Evolutionary conservation across 2,113 vertebrate species (phyloP), one percentile per base, ranked within the genome.

Genomic region (Hemichromis elongatus): DNA sequence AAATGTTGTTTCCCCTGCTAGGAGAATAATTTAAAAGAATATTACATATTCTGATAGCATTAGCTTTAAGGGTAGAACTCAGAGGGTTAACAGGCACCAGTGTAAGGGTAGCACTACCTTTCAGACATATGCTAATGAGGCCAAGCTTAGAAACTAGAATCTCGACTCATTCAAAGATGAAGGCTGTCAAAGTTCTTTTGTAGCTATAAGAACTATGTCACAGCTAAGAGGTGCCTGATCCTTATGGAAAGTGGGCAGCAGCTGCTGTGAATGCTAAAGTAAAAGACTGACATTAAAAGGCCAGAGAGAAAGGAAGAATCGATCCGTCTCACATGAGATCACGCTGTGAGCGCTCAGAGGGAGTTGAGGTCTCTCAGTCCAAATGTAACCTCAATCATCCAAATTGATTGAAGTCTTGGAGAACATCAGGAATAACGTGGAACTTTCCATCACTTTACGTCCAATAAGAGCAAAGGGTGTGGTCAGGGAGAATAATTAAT

Each of bases 401-500:
- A 77, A 83, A 86, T 86, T 0, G 84, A 83, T 47, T 35, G 84
- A 68, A 26, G 53, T 37, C 18, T 24, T 11, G 14, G 70, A 83
- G 54, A 40, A 78, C 77, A 70, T 42, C 4, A 30, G 30, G 80
- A 63, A 33, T n/a, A 40, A 24, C 9, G 26, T n/a, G 47, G 50
- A 80, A 18, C 42, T 42, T 61, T 19, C 57, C 53, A 61, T 78
- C 53, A 59, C 19, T 54, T 21, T 5, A 24, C 2, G 2, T 81
- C 85, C 68, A 35, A 78, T 82, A 68, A 18, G 63, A 18, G 33
- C 68, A 80, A 81, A 57, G 16, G 2, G 77, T 78, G 81, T 18
- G 77, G 84, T 81, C 81, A 53, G 66, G 79, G 24, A 61, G 50
- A 5, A 37, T 40, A 70, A 84, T 90, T 63, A 61, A 84, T 90